These are phyloP conservation scores for Dunckerocampus dactyliophorus DNA, from an alignment of 2,113 vertebrate species.

Conservation along the genomic window DNA sequence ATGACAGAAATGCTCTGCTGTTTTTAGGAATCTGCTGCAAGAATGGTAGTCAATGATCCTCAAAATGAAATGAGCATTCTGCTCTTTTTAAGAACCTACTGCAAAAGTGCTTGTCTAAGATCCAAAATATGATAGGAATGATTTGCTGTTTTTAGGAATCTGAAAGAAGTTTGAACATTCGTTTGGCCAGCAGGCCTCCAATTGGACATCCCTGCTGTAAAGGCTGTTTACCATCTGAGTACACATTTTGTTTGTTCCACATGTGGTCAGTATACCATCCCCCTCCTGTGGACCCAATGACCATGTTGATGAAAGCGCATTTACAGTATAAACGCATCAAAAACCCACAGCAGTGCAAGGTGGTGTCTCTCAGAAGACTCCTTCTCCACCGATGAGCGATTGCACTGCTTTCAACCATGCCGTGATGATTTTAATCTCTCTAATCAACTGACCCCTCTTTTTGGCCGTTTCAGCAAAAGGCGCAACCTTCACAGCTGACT, in stretches of 20 bases:
- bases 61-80: too few species aligned
- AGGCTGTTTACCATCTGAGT: slow-evolving; percentile 50
- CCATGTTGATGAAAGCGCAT: slow-evolving; percentile 63
- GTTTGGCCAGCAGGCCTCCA: slow-evolving; percentile 20
- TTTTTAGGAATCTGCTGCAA: too few species aligned
- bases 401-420: slow-evolving; percentile 39
- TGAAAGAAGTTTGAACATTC: too few species aligned
- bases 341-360: slow-evolving; percentile 44
- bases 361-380: slow-evolving; percentile 33
- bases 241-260: slow-evolving; percentile 36
- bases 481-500: slow-evolving; percentile 59
- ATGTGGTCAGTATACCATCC: slow-evolving; percentile 35
- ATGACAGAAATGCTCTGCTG: too few species aligned
- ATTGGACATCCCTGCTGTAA: slow-evolving; percentile 21
- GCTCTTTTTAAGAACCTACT: too few species aligned
- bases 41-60: too few species aligned
- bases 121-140: too few species aligned
- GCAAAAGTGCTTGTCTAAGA: too few species aligned
- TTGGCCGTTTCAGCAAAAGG: slow-evolving; percentile 45
- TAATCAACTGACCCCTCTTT: slow-evolving; percentile 64
- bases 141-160: too few species aligned
- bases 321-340: slow-evolving; percentile 59
- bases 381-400: slow-evolving; percentile 41
- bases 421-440: slow-evolving; percentile 58
- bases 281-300: slow-evolving; percentile 52